Conservation (phyloP, 2,797 vertebrate species). For the Leuciscus waleckii region DNA sequence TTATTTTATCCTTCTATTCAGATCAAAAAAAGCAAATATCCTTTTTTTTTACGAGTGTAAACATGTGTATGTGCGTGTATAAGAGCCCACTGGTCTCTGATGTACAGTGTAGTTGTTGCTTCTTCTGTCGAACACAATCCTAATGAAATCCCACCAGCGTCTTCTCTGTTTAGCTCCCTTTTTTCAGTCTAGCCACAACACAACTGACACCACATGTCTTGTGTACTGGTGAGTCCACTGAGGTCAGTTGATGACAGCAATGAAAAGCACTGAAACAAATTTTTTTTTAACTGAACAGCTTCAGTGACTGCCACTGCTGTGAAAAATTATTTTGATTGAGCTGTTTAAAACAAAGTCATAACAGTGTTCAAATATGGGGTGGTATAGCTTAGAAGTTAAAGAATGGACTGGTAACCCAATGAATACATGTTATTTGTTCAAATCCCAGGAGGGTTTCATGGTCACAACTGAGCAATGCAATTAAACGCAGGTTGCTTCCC, state of each 20-base stretch:
- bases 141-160: constrained; percentile 5
- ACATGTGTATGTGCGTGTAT: background rate
- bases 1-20: background rate
- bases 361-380: background rate
- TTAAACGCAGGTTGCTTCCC: background rate
- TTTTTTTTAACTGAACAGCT: background rate
- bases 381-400: background rate
- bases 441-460: background rate
- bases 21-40: background rate
- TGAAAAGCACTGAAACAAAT: background rate
- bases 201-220: background rate
- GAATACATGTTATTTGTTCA: background rate
- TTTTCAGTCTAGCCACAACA: background rate
- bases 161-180: background rate
- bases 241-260: background rate
- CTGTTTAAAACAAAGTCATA: background rate
- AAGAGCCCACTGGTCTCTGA: constrained; percentile 16
- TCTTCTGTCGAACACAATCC: constrained; percentile 17
- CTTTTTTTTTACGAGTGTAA: background rate
- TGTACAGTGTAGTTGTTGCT: background rate
- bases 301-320: background rate
- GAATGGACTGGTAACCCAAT: background rate
- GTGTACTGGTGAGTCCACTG: background rate
- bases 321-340: background rate
- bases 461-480: background rate